Percentiles rank a stretch among this genome's conserved stretches.
These are phyloP conservation scores for Lampris incognitus DNA, from an alignment of 2,113 vertebrate genomes.

Conservation along the genomic window DNA sequence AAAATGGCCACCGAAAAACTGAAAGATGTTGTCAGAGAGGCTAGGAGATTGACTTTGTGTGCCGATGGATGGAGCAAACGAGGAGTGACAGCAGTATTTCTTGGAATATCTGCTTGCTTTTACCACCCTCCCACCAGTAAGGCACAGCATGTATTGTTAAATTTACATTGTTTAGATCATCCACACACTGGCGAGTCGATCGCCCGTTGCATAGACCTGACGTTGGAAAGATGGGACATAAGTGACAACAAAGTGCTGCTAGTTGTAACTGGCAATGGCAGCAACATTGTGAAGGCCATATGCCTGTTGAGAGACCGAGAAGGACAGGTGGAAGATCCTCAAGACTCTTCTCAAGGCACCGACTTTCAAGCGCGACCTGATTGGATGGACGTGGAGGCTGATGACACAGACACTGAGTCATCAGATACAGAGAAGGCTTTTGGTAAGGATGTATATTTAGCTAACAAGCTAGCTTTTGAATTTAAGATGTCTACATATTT, in stretches of 20 bases:
- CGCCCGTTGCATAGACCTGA: constrained; percentile 19
- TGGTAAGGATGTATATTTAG: too few species aligned
- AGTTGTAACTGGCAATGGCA: constrained; percentile 18
- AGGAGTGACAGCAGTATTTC: constrained; percentile 16
- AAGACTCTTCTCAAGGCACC: too few species aligned
- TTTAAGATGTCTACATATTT: too few species aligned
- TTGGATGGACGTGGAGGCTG: too few species aligned
- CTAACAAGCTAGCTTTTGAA: too few species aligned
- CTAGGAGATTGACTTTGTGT: constrained; percentile 9
- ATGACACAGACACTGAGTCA: too few species aligned
- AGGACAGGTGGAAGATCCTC: too few species aligned
- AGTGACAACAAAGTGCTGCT: constrained; percentile 25
- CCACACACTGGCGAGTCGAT: constrained; percentile 19
- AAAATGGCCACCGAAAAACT: neutral
- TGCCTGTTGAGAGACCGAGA: neutral
- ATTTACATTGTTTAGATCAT: constrained; percentile 9
- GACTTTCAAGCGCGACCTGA: too few species aligned
- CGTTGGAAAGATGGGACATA: constrained; percentile 16
- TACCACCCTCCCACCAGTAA: constrained; percentile 15
- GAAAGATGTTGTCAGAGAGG: neutral
- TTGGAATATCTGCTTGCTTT: constrained; percentile 29
- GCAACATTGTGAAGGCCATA: constrained; percentile 26
- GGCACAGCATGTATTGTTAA: constrained; percentile 15
- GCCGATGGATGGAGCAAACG: constrained; percentile 17
- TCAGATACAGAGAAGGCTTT: too few species aligned